Conservation (phyloP, 2,113 vertebrate species). For the Prunella himalayana region DNA sequence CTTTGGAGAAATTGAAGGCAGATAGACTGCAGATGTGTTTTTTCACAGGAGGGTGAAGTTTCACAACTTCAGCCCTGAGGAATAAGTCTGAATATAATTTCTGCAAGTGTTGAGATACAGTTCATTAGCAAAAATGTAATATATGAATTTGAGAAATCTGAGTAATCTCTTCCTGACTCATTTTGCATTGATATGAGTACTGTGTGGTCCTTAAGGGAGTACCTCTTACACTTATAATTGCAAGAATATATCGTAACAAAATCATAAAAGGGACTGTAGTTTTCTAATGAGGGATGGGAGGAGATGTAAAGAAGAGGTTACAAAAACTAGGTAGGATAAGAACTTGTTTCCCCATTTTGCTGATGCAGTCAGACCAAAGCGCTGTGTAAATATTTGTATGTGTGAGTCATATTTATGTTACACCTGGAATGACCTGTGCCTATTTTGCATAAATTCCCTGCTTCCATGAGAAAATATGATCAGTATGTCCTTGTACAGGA, state of each 20-base stretch:
- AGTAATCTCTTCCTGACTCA: background rate
- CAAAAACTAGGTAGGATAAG: background rate
- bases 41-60: background rate
- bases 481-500: conserved; percentile 44
- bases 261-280: background rate
- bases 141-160: background rate
- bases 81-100: background rate
- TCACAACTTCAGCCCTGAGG: background rate
- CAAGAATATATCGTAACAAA: background rate
- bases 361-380: background rate
- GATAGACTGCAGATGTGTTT: background rate
- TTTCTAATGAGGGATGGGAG: background rate
- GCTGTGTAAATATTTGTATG: background rate
- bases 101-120: background rate
- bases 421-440: background rate
- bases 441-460: background rate
- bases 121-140: background rate
- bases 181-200: background rate
- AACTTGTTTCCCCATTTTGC: background rate
- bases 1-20: background rate
- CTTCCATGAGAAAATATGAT: conserved; percentile 25
- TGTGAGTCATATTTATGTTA: background rate
- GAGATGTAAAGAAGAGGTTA: background rate
- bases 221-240: background rate
- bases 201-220: background rate